Base-by-base conservation (phyloP, 2,888 invertebrate species). In the Lathronympha strigana region DNA sequence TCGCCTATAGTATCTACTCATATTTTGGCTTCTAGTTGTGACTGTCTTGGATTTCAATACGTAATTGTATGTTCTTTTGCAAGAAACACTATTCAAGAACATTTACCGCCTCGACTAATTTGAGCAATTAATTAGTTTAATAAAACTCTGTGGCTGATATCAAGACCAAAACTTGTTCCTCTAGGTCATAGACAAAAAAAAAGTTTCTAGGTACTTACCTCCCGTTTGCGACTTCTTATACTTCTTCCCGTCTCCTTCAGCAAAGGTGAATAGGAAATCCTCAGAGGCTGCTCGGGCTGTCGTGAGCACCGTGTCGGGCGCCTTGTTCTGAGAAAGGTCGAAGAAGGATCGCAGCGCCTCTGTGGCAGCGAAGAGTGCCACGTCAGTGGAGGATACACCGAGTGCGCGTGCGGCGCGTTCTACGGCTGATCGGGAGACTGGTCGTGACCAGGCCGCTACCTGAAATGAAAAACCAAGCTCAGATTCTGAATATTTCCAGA, bases 391-490 rank as follows among this genome's bases (percentile, higher is more conserved):
- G 0, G 94, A 93, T 0, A 94, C 94, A 1, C 93, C 94, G 0
- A 94, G 92, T 0, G 93, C 92, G 9, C 88, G 88, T 0, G 94
- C 93, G 3, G 95, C 93, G 33, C 93, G 90, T 57, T 92, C 92
- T 6, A 96, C 84, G 13, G 91, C 82, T 0, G 93, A 93, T 5
- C 93, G 83, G 6, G 94, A 87, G 0, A 95, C 93, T 0, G 94
- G 93, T 0, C 94, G 93, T 0, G 95, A 95, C 95, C 96, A 96
- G 0, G 95, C 93, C 2, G 95, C 93, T 1, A 95, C 94, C 91
- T 91, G 64, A 0, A 69, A 69, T 66, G n/a, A 11, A 2, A 38
- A 3, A 15, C 4, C 13, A 1, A 33, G 0, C 15, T 36, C 13
- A 13, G 3, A 13, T 13, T 36, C 36, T 9, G 13, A 9, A 36